Evolutionary conservation across 92 coral and sea anemone genomes (phyloP), one percentile per base, ranked within the genome.

Genomic region (Heteractis magnifica): DNA sequence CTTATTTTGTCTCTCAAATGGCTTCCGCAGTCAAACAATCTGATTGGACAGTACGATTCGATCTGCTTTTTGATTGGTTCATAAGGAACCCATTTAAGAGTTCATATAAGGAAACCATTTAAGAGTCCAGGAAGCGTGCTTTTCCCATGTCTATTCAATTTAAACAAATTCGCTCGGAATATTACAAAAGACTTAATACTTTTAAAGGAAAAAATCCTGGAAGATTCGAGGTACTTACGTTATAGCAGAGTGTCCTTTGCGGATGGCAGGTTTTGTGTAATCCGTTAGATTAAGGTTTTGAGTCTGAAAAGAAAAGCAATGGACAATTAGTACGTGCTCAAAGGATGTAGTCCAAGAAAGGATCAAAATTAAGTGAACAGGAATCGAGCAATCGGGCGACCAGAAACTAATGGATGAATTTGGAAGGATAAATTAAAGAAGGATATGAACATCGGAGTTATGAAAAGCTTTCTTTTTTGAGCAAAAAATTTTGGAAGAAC

Each of bases 241-340:
- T 9, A 93, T 87, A 0, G 89, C 52, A 19, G 90, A 77, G 15
- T 88, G 92, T 49, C 91, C 86, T 82, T 91, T 93, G 4, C 88
- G 85, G 82, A 72, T 3, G 79, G 84, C 56, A 23, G 88, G 90
- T 59, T 93, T 93, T 79, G 90, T 81, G 83, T 79, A 93, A 49
- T 93, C 97, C 75, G 91, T 75, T 48, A 92, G 82, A 65, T 79
- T 86, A 51, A 92, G 94, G 75, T 92, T 92, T 85, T 90, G 94
- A 55, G 94, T 88, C 97, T 90, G 84, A 1, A 15, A 19, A 55
- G 64, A 65, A 6, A 10, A 77, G 41, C 41, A 77, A 5, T 77
- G 15, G 15, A 18, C 26, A 10, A 56, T 41, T 51, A 13, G 71
- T 62, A 48, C 21, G 18, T 49, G 6, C 9, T n/a, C 53, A 79